Conservation (phyloP, 2,797 vertebrate genomes). For the Babyrousa celebensis region DNA sequence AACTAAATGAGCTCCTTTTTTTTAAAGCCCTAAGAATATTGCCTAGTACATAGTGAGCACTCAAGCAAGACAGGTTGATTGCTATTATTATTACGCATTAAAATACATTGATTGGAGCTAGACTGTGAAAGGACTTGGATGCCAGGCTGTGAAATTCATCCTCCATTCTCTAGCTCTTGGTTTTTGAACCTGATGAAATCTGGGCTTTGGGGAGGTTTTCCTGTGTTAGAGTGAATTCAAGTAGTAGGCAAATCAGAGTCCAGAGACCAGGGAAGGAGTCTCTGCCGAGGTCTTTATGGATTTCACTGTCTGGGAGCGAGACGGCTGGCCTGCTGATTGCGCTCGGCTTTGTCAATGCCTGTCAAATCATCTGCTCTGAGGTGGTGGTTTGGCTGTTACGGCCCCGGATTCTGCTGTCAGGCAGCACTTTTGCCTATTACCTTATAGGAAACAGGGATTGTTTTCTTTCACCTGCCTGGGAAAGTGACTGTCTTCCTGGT, state of each 20-base stretch:
- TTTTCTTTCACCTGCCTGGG: conserved; percentile 76
- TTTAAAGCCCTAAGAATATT: neutral
- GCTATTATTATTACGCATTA: neutral
- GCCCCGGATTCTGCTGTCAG: neutral
- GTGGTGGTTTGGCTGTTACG: neutral
- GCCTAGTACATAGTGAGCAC: neutral
- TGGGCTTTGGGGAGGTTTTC: conserved; percentile 19
- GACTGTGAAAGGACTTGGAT: neutral
- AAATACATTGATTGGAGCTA: neutral
- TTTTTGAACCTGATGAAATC: conserved; percentile 18
- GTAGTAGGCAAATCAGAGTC: neutral
- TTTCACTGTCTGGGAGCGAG: conserved; percentile 15
- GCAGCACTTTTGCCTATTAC: neutral
- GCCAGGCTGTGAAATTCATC: neutral
- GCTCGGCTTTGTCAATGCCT: neutral
- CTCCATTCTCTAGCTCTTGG: neutral
- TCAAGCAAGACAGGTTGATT: neutral
- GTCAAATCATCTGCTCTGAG: neutral
- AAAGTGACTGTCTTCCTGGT: conserved; percentile 64
- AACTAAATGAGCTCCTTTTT: neutral
- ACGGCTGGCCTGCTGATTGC: neutral
- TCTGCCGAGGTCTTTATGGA: conserved; percentile 56
- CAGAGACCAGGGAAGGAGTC: neutral
- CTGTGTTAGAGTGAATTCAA: conserved; percentile 34
- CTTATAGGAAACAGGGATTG: neutral